Evolutionary conservation across 1,140 invertebrate species (phyloP).

Genomic region (Lepidurus apus): DNA sequence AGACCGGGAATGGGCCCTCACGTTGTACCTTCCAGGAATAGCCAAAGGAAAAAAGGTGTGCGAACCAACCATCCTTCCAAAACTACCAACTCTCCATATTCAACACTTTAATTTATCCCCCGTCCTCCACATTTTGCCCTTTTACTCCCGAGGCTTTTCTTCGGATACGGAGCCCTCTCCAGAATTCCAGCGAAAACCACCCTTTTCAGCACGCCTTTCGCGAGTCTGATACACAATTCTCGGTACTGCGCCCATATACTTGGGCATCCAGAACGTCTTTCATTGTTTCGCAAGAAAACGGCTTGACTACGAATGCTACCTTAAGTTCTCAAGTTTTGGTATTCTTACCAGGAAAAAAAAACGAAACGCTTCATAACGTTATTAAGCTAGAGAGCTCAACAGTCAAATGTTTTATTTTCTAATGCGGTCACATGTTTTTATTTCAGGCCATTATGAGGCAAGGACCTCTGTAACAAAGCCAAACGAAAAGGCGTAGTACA

Average conservation of each 20-base stretch:
- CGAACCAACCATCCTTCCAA: not conserved
- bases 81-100: not conserved
- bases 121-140: not conserved
- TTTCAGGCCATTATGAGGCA: not conserved
- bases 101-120: constrained; percentile 18
- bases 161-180: constrained; percentile 15
- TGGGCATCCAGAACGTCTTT: not conserved
- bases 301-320: not conserved
- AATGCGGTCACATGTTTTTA: not conserved
- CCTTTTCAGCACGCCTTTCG: not conserved
- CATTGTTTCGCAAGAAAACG: constrained; percentile 21
- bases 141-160: constrained; percentile 14
- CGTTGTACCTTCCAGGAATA: constrained; percentile 10
- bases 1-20: not conserved
- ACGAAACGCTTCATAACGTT: not conserved
- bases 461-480: too few species aligned
- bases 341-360: not conserved
- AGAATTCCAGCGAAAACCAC: not conserved
- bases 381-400: not conserved
- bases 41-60: not conserved
- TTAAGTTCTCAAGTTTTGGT: not conserved
- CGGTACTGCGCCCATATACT: constrained; percentile 4
- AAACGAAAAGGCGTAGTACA: too few species aligned
- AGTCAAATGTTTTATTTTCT: not conserved
- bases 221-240: constrained; percentile 5